phyloP scores from a whole-genome alignment of 2,888 invertebrate species.

The Thalpophila matura region DNA sequence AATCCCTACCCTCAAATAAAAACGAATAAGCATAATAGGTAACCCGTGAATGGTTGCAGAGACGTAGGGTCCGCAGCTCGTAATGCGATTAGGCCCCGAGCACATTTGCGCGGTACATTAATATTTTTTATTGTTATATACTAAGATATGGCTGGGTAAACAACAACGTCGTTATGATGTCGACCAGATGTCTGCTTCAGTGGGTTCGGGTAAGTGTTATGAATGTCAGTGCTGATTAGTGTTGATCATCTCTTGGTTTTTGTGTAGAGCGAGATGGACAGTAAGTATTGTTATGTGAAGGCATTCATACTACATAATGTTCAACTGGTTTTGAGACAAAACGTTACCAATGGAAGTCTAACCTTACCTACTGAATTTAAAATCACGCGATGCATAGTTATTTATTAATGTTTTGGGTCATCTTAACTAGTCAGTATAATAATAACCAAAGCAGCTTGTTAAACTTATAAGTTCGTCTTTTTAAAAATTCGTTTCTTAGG shows the following conservation, averaged over 20 bases:
- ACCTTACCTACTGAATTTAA: too few species aligned
- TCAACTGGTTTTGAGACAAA: too few species aligned
- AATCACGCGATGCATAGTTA: too few species aligned
- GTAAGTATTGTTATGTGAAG: too few species aligned
- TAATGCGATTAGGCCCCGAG: slow-evolving; percentile 81
- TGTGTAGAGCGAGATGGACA: not conserved
- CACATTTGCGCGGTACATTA: slow-evolving; percentile 85
- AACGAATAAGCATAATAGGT: slow-evolving; percentile 86
- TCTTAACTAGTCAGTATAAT: too few species aligned
- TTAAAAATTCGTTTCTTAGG: too few species aligned
- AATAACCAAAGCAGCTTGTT: too few species aligned
- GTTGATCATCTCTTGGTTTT: slow-evolving; percentile 39
- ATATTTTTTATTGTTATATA: slow-evolving; percentile 87
- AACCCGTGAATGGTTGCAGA: slow-evolving; percentile 86
- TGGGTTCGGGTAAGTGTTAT: slow-evolving; percentile 56
- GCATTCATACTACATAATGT: too few species aligned
- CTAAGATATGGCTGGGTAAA: slow-evolving; percentile 86
- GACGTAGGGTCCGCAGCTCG: slow-evolving; percentile 61
- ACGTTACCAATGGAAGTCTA: too few species aligned
- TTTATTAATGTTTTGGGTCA: too few species aligned
- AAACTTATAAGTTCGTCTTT: too few species aligned
- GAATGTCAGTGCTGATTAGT: slow-evolving; percentile 52
- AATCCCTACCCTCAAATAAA: slow-evolving; percentile 78
- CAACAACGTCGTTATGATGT: slow-evolving; percentile 79
- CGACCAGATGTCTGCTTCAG: slow-evolving; percentile 73